These are phyloP conservation scores for Lepas anatifera DNA, from an alignment of 2,888 invertebrate species.

Conservation along the genomic window DNA sequence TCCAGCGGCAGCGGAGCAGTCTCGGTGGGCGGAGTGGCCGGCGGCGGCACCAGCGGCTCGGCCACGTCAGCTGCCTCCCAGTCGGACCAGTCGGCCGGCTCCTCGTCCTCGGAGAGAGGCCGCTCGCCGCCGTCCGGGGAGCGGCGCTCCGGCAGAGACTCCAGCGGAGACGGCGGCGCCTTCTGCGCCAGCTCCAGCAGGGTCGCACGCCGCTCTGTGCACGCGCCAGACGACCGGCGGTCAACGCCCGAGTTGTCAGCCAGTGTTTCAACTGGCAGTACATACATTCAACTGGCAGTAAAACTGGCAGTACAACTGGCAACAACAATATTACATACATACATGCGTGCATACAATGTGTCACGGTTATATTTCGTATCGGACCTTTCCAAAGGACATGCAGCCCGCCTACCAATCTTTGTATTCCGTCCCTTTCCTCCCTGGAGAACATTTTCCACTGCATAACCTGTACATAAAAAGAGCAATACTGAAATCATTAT, in stretches of 20 bases:
- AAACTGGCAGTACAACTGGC: too few relatives aligned
- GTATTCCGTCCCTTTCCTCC: too few relatives aligned
- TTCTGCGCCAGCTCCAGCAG: background rate
- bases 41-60: background rate
- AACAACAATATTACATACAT: too few relatives aligned
- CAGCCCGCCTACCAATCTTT: too few relatives aligned
- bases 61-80: constrained; percentile 20
- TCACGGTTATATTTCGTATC: too few relatives aligned
- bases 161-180: background rate
- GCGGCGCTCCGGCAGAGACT: constrained; percentile 21
- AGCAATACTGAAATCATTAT: too few relatives aligned
- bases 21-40: background rate
- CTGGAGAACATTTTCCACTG: too few relatives aligned
- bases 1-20: background rate
- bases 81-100: constrained; percentile 22
- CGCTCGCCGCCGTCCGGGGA: constrained; percentile 24
- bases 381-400: background rate
- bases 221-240: background rate
- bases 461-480: too few relatives aligned
- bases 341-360: too few relatives aligned
- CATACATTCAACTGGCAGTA: too few relatives aligned
- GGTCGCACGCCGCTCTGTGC: background rate
- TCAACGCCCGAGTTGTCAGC: too few relatives aligned
- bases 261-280: too few relatives aligned
- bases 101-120: background rate